A percentile compares a stretch with the other conserved stretches of the same genome.
phyloP scores from a whole-genome alignment of 2,888 invertebrate genomes.

The Campoplex nolae region DNA sequence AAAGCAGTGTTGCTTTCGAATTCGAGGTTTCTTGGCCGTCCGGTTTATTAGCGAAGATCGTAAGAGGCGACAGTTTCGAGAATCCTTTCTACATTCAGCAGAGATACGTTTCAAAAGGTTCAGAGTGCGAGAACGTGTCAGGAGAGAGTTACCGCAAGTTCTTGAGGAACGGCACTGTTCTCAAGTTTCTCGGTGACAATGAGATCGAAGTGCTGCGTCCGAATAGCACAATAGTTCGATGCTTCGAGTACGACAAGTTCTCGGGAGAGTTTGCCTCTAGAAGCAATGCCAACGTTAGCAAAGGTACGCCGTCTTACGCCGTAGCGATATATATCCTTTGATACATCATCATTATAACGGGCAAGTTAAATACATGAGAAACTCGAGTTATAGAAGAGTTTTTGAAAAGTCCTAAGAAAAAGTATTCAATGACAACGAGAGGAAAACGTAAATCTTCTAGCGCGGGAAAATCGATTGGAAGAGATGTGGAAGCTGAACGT shows the following conservation, averaged over 20 bases:
- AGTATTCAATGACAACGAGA: constrained; percentile 28
- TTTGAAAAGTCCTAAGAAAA: constrained; percentile 15
- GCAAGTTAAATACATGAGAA: constrained; percentile 19
- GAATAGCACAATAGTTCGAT: constrained; percentile 78
- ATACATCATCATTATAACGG: constrained; percentile 19
- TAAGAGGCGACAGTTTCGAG: constrained; percentile 69
- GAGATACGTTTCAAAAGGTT: constrained; percentile 74
- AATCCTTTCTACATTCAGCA: constrained; percentile 79
- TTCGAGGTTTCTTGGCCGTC: constrained; percentile 77
- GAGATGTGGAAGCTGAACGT: constrained; percentile 42
- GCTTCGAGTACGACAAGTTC: constrained; percentile 70
- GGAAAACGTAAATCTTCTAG: constrained; percentile 40
- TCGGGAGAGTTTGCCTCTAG: constrained; percentile 21
- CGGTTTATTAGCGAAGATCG: constrained; percentile 76
- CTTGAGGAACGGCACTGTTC: constrained; percentile 79
- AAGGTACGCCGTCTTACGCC: constrained; percentile 47
- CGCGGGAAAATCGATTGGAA: constrained; percentile 31
- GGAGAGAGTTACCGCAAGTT: constrained; percentile 77
- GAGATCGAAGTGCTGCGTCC: constrained; percentile 77
- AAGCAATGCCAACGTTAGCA: constrained; percentile 47
- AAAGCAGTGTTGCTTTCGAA: constrained; percentile 62
- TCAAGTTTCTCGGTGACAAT: constrained; percentile 78
- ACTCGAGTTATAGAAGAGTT: constrained; percentile 35
- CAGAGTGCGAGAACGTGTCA: constrained; percentile 58
- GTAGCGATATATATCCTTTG: not conserved